Percentiles rank a stretch among this genome's conserved stretches.
Evolutionary conservation across 2,888 invertebrate species (phyloP).

Genomic region (Ecliptopera silaceata): DNA sequence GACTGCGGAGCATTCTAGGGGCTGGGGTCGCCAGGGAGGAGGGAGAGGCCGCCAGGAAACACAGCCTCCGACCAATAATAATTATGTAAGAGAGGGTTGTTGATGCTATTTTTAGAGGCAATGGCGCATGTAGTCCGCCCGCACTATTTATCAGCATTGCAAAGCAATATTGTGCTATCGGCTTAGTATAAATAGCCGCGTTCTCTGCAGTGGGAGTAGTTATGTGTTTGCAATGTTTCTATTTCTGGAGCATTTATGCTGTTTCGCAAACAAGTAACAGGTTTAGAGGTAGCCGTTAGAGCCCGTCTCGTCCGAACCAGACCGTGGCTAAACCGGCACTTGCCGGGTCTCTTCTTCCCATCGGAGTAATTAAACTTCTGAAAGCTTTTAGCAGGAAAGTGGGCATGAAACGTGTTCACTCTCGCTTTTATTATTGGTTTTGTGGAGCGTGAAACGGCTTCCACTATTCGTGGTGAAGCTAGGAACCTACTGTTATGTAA

Average conservation of each 20-base stretch:
- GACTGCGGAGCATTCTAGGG: constrained; percentile 15
- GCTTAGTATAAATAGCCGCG: constrained; percentile 54
- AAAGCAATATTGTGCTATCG: constrained; percentile 46
- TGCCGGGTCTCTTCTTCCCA: constrained; percentile 38
- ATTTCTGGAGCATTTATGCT: constrained; percentile 61
- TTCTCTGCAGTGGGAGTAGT: constrained; percentile 46
- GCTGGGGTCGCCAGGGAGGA: constrained; percentile 33
- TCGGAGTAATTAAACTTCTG: constrained; percentile 45
- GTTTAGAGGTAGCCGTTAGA: constrained; percentile 43
- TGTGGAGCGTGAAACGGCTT: constrained; percentile 32
- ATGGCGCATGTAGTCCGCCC: constrained; percentile 54
- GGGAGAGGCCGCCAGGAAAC: constrained; percentile 52
- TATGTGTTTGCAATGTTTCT: constrained; percentile 56
- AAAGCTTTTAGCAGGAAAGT: constrained; percentile 43
- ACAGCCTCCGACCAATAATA: constrained; percentile 75
- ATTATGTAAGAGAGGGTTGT: constrained; percentile 72
- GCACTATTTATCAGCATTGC: constrained; percentile 48
- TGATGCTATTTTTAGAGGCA: constrained; percentile 71
- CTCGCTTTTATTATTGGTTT: constrained; percentile 41
- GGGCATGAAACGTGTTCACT: constrained; percentile 37
- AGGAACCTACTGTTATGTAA: constrained; percentile 6
- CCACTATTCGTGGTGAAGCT: constrained; percentile 24
- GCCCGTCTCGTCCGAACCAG: constrained; percentile 32
- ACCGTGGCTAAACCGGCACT: constrained; percentile 39
- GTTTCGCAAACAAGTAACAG: constrained; percentile 57